phyloP scores from a whole-genome alignment of 30 jellyfish, hydroid and myxozoan species.

The Sanderia malayensis region DNA sequence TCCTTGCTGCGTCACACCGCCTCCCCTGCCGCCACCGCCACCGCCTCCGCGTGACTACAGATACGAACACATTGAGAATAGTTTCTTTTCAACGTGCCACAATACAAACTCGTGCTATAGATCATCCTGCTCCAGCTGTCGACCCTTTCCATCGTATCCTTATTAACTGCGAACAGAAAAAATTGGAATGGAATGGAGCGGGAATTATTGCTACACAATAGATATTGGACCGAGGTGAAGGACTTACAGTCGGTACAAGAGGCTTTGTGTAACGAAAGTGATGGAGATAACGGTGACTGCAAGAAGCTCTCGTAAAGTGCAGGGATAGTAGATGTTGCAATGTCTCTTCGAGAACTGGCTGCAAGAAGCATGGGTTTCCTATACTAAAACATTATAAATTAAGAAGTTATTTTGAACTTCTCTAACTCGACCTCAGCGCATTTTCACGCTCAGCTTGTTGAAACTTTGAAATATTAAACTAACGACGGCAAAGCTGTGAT shows the following conservation, averaged over 20 bases:
- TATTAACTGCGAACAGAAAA: neutral
- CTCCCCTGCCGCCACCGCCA: slow-evolving; percentile 63
- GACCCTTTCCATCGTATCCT: slow-evolving; percentile 62
- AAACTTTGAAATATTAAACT: neutral
- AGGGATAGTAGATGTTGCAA: neutral
- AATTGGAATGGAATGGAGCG: neutral
- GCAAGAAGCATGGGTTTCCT: neutral
- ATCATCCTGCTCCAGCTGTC: slow-evolving; percentile 52
- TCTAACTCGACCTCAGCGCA: neutral
- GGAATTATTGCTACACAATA: neutral
- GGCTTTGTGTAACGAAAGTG: neutral
- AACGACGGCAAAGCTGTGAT: neutral
- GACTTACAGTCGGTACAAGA: neutral
- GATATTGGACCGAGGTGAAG: neutral
- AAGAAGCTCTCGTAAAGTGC: neutral
- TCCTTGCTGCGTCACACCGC: slow-evolving; percentile 71
- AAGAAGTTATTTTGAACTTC: neutral
- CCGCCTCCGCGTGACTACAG: slow-evolving; percentile 51
- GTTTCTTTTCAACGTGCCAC: slow-evolving; percentile 32
- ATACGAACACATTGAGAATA: slow-evolving; percentile 42
- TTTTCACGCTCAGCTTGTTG: neutral
- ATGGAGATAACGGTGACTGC: neutral
- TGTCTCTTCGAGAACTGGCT: neutral
- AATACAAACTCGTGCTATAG: slow-evolving; percentile 26
- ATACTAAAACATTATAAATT: no score